A percentile compares a stretch with the other conserved stretches of the same genome.
Evolutionary conservation across 2,888 invertebrate species (phyloP).

Genomic region (Dicranocentrus wangi): DNA sequence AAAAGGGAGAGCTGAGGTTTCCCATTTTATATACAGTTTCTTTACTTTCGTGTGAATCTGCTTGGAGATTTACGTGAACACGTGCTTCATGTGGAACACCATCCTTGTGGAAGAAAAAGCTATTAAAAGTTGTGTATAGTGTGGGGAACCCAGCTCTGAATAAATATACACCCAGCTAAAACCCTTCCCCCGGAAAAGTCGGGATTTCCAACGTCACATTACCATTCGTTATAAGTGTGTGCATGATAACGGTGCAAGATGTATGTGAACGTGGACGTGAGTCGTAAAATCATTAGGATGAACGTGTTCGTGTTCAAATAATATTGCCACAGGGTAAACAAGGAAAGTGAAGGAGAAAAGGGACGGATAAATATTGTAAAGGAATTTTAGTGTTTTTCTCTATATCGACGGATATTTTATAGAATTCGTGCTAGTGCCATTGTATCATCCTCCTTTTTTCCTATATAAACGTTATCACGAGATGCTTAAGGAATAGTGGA

Average conservation of each 20-base stretch:
- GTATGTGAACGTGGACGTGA: slow-evolving; percentile 29
- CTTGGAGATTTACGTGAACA: slow-evolving; percentile 27
- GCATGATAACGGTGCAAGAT: slow-evolving; percentile 35
- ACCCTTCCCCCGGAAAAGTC: too few species aligned
- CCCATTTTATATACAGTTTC: not conserved
- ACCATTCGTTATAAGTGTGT: not conserved
- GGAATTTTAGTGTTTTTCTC: slow-evolving; percentile 6
- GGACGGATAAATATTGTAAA: slow-evolving; percentile 1
- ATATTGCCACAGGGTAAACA: slow-evolving; percentile 39
- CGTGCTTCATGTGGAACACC: slow-evolving; percentile 22
- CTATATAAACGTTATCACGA: too few species aligned
- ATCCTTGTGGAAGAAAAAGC: not conserved
- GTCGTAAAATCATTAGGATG: slow-evolving; percentile 41
- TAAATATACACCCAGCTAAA: too few species aligned
- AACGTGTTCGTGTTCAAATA: slow-evolving; percentile 36
- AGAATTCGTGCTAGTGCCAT: not conserved
- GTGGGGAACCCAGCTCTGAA: too few species aligned
- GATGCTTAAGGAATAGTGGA: slow-evolving; percentile 15
- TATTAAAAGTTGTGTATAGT: not conserved
- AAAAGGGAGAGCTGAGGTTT: slow-evolving; percentile 6
- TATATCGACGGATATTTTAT: too few species aligned
- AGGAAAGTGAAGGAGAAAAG: slow-evolving; percentile 44
- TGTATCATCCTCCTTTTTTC: too few species aligned
- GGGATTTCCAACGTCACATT: not conserved
- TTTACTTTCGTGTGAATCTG: slow-evolving; percentile 20